These are phyloP conservation scores for Alethe diademata DNA, from an alignment of 2,113 vertebrate genomes.

Conservation along the genomic window DNA sequence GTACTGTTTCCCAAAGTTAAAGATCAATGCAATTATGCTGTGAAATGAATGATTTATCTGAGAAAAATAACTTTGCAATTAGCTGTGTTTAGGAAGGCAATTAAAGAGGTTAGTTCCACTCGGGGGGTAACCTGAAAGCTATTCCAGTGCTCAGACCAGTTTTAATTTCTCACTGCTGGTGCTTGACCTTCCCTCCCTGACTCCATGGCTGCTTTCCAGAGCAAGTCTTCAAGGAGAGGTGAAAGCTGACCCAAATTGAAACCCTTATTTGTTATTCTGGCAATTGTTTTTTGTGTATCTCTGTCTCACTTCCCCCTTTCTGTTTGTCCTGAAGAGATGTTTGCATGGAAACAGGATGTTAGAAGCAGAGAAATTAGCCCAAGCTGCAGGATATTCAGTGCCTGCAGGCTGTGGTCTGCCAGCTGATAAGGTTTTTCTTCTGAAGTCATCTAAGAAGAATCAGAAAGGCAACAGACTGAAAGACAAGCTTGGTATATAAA, in stretches of 20 bases:
- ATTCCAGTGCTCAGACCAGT: not conserved
- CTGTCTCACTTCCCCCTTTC: not conserved
- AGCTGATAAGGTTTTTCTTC: not conserved
- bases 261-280: not conserved
- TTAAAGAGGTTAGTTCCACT: not conserved
- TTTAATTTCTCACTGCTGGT: not conserved
- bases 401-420: not conserved
- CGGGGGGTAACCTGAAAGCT: not conserved
- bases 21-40: not conserved
- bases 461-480: not conserved
- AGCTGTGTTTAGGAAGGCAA: not conserved
- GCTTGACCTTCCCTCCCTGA: not conserved
- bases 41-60: not conserved
- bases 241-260: not conserved
- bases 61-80: not conserved
- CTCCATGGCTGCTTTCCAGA: not conserved
- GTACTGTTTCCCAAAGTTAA: not conserved
- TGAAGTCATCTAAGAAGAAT: not conserved
- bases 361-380: not conserved
- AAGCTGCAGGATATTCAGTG: not conserved
- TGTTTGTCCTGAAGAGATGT: not conserved
- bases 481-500: not conserved
- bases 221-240: not conserved
- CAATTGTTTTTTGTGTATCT: not conserved
- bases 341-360: not conserved